These are phyloP conservation scores for Sarcophaga subvicina DNA, from an alignment of 2,888 invertebrate genomes.

Conservation along the genomic window DNA sequence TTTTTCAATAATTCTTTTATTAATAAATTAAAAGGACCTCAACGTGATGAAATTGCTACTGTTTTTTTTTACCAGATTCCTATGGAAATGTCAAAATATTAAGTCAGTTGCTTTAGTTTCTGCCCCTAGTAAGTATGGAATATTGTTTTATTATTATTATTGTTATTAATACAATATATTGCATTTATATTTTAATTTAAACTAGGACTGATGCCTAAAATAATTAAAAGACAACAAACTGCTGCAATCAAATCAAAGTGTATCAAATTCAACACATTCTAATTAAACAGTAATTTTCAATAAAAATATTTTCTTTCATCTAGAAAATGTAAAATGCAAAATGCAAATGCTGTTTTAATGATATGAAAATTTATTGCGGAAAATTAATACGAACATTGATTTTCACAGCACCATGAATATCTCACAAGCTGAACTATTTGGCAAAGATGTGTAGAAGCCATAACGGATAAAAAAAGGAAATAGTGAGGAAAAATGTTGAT, in stretches of 20 bases:
- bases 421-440: constrained; percentile 40
- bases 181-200: no score
- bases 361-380: constrained; percentile 57
- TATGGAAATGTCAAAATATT: no score
- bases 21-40: no score
- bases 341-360: constrained; percentile 49
- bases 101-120: no score
- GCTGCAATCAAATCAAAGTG: neutral
- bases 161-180: no score
- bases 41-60: no score
- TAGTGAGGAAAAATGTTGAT: constrained; percentile 5
- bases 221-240: neutral
- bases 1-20: no score
- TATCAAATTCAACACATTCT: constrained; percentile 39
- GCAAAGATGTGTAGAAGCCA: neutral
- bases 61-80: no score
- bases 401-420: constrained; percentile 65
- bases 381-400: constrained; percentile 65
- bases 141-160: no score
- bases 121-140: no score
- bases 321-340: constrained; percentile 9
- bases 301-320: neutral
- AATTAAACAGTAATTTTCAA: constrained; percentile 29
- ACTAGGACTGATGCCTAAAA: no score
- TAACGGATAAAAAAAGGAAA: constrained; percentile 21